These are phyloP conservation scores for Pseudomugil tenellus DNA, from an alignment of 2,797 vertebrate species.

Conservation along the genomic window DNA sequence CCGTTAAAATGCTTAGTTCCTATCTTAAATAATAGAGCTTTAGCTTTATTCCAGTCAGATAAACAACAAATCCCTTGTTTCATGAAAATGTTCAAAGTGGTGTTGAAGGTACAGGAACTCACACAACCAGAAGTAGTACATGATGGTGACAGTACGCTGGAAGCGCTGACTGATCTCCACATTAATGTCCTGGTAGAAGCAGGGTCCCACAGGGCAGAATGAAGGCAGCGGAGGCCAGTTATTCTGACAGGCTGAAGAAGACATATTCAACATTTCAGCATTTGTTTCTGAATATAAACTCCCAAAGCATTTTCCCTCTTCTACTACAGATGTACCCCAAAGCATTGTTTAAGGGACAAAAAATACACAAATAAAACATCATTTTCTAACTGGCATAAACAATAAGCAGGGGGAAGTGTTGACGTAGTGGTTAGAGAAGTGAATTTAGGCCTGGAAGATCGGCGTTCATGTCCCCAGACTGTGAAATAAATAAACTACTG, in stretches of 20 bases:
- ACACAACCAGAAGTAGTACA: conserved; percentile 99
- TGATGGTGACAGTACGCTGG: conserved; percentile 90
- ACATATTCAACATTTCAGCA: not conserved
- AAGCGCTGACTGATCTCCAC: conserved; percentile 92
- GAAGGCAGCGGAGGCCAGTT: conserved; percentile 96
- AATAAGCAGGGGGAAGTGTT: too few species aligned
- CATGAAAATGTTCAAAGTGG: not conserved
- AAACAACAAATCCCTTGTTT: not conserved
- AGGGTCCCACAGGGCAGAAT: conserved; percentile 93
- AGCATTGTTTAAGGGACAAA: not conserved
- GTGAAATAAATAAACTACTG: too few species aligned
- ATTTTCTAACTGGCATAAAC: too few species aligned
- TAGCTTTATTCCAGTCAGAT: not conserved
- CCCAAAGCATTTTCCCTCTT: not conserved
- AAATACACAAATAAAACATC: not conserved
- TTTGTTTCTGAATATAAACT: not conserved
- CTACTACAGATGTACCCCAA: not conserved
- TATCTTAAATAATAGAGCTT: not conserved
- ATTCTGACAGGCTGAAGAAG: conserved; percentile 86
- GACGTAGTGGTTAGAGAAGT: too few species aligned
- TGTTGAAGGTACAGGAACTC: conserved; percentile 63
- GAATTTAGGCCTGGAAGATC: too few species aligned
- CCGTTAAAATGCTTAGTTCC: too few species aligned
- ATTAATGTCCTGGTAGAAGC: conserved; percentile 95
- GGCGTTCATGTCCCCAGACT: too few species aligned